A percentile compares a stretch with the other conserved stretches of the same genome.
Evolutionary conservation across 1,140 invertebrate genomes (phyloP).

Genomic region (Protaetia brevitarsis): DNA sequence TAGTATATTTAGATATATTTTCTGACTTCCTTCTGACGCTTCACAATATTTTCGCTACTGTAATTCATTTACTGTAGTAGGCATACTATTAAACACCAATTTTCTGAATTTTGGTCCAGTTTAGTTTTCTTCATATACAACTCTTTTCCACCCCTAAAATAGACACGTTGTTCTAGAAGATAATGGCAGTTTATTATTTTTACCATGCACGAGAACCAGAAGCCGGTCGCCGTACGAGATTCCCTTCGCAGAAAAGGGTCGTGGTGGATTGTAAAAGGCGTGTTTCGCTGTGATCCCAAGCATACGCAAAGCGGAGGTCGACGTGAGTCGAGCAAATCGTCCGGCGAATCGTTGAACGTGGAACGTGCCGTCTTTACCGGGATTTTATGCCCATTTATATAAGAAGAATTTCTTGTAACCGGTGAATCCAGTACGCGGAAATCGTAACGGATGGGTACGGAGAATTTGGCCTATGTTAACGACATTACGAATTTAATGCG

Average conservation of each 20-base stretch:
- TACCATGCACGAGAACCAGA: background rate
- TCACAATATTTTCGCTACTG: too few species aligned
- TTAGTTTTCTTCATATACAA: too few species aligned
- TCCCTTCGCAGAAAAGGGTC: background rate
- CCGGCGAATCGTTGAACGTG: constrained; percentile 15
- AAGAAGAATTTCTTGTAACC: constrained; percentile 30
- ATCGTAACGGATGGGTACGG: background rate
- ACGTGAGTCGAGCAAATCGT: constrained; percentile 3
- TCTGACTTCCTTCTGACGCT: too few species aligned
- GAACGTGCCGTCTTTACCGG: constrained; percentile 36
- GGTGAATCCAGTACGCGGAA: background rate
- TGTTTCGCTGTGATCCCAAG: background rate
- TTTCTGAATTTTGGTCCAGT: too few species aligned
- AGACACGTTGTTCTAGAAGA: too few species aligned
- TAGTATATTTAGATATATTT: too few species aligned
- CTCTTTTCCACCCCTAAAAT: too few species aligned
- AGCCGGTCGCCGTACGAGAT: background rate
- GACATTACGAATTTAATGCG: too few species aligned
- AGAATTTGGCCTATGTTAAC: constrained; percentile 2
- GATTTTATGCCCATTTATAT: constrained; percentile 38
- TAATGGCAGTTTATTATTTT: constrained; percentile 3
- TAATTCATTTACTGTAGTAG: too few species aligned
- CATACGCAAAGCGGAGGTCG: constrained; percentile 1
- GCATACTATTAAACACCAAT: too few species aligned
- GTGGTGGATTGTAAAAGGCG: background rate